Evolutionary conservation across 2,113 vertebrate species (phyloP).

Genomic region (Mobula birostris): DNA sequence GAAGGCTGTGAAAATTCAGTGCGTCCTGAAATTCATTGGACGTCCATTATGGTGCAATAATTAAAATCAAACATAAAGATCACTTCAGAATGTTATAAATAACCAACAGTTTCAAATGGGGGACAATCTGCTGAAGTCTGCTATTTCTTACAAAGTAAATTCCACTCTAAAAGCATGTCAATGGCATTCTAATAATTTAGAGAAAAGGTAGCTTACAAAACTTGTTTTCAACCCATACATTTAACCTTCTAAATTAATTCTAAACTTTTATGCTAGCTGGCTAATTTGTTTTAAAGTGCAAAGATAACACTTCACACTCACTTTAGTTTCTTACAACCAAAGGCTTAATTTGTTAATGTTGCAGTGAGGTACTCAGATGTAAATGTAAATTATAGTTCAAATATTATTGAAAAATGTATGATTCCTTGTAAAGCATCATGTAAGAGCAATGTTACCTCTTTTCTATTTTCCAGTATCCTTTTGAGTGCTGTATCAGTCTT

Average conservation of each 20-base stretch:
- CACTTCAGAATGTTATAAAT: background rate
- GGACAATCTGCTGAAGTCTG: no score
- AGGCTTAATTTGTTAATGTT: background rate
- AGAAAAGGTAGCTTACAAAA: background rate
- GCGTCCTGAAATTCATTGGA: no score
- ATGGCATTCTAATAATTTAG: background rate
- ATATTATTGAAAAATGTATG: background rate
- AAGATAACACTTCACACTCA: background rate
- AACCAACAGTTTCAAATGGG: no score
- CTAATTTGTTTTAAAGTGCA: background rate
- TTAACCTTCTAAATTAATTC: background rate
- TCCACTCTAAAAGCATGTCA: background rate
- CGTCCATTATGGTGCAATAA: background rate
- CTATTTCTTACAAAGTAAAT: background rate
- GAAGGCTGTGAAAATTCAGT: background rate
- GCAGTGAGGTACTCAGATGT: background rate
- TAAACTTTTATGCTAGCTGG: background rate
- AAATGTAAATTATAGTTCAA: background rate
- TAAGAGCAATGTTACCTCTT: background rate
- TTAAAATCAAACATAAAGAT: background rate
- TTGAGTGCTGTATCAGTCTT: slow-evolving; percentile 77
- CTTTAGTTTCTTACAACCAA: background rate
- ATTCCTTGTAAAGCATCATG: background rate
- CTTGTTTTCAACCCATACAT: background rate
- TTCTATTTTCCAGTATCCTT: slow-evolving; percentile 68